A percentile compares a stretch with the other conserved stretches of the same genome.
Evolutionary conservation across 1,140 invertebrate species (phyloP).

Genomic region (Drosophila simulans): DNA sequence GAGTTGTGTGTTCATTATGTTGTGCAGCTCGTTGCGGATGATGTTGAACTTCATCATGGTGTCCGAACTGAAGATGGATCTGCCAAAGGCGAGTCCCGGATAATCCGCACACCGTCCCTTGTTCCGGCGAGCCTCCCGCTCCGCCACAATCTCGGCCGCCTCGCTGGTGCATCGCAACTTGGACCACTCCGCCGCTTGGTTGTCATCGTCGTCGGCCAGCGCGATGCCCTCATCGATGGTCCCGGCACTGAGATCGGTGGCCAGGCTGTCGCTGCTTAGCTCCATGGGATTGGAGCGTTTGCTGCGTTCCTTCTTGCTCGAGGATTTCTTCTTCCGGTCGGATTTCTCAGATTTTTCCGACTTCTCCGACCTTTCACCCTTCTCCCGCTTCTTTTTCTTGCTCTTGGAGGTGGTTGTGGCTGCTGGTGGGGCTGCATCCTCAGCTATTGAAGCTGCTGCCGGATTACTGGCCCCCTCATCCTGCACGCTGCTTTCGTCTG

Average conservation of each 20-base stretch:
- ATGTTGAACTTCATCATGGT: conserved; percentile 99
- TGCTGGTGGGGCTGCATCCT: conserved; percentile 18
- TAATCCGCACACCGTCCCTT: conserved; percentile 94
- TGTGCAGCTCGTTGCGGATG: conserved; percentile 98
- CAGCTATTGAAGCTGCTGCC: neutral
- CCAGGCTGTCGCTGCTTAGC: conserved; percentile 84
- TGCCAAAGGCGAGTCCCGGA: conserved; percentile 95
- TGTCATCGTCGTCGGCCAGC: conserved; percentile 88
- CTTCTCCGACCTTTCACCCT: conserved; percentile 53
- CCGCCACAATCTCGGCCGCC: conserved; percentile 93
- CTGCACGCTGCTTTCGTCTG: conserved; percentile 80
- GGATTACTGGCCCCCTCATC: conserved; percentile 56
- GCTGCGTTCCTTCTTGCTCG: conserved; percentile 56
- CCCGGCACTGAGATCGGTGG: conserved; percentile 84
- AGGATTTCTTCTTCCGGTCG: conserved; percentile 68
- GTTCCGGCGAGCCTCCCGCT: conserved; percentile 90
- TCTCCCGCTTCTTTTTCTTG: conserved; percentile 74
- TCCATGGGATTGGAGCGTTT: conserved; percentile 71
- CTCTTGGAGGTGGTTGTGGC: conserved; percentile 14
- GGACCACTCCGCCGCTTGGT: conserved; percentile 91
- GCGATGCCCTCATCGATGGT: conserved; percentile 85
- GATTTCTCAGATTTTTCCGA: conserved; percentile 57
- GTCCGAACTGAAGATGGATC: conserved; percentile 97
- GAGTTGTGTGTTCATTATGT: conserved; percentile 97
- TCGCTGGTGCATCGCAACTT: conserved; percentile 94